phyloP scores from a whole-genome alignment of 1,140 invertebrate genomes.

The Venturia canescens region DNA sequence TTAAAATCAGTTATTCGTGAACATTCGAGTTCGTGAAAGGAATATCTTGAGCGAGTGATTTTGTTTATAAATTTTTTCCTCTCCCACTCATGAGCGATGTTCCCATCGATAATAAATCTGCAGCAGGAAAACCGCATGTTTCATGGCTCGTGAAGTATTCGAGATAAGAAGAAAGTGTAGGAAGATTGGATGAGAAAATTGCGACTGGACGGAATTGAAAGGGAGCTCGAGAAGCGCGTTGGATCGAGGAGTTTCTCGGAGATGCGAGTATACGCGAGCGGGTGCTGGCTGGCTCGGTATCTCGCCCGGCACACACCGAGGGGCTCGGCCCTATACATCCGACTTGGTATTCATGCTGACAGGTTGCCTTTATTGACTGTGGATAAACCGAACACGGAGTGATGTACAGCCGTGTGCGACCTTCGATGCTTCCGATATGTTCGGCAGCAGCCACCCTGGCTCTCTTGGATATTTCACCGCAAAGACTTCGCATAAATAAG shows the following conservation, averaged over 20 bases:
- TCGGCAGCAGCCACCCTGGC: not conserved
- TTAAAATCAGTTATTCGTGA: too few species aligned
- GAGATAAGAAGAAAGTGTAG: not conserved
- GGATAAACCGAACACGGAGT: slow-evolving; percentile 63
- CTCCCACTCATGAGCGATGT: too few species aligned
- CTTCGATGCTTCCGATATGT: not conserved
- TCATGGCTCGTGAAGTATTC: not conserved
- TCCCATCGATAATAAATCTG: too few species aligned
- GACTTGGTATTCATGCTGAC: slow-evolving; percentile 72
- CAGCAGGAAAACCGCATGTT: not conserved
- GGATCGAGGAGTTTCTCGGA: not conserved
- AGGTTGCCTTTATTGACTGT: slow-evolving; percentile 72
- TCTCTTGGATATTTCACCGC: not conserved
- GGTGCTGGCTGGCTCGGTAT: not conserved
- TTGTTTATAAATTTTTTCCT: too few species aligned
- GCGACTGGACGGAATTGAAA: slow-evolving; percentile 11
- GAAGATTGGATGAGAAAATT: not conserved
- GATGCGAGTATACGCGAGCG: slow-evolving; percentile 1
- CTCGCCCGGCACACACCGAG: slow-evolving; percentile 8
- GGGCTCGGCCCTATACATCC: slow-evolving; percentile 44
- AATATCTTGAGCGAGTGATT: too few species aligned
- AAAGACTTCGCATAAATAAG: slow-evolving; percentile 11
- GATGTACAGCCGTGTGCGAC: not conserved
- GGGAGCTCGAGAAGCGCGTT: not conserved
- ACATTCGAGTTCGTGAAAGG: too few species aligned